Evolutionary conservation across 2,888 invertebrate species (phyloP).

Genomic region (Lasioglossum pauxillum): DNA sequence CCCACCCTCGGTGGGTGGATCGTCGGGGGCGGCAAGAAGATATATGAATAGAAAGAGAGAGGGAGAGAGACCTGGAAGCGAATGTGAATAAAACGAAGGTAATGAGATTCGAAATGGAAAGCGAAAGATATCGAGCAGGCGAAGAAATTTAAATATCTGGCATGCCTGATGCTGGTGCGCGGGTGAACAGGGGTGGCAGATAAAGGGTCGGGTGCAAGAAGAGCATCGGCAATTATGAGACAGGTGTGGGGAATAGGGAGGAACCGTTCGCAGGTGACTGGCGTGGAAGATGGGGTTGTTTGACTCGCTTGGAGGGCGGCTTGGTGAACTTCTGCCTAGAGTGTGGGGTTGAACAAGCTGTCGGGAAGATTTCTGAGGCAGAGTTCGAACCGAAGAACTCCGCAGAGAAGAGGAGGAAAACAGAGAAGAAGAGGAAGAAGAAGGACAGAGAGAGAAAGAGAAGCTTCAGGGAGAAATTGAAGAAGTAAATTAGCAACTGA

Average conservation of each 20-base stretch:
- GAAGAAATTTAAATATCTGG: slow-evolving; percentile 13
- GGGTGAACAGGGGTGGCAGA: not conserved
- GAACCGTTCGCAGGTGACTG: slow-evolving; percentile 7
- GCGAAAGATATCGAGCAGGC: slow-evolving; percentile 5
- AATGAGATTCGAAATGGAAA: slow-evolving; percentile 15
- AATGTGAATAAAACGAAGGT: not conserved
- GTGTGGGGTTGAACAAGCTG: not conserved
- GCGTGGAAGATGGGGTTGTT: slow-evolving; percentile 7
- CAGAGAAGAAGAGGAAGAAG: not conserved
- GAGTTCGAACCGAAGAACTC: not conserved
- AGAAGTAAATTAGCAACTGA: slow-evolving; percentile 3
- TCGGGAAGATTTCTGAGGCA: not conserved
- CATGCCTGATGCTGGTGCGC: not conserved
- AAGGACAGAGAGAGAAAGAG: not conserved
- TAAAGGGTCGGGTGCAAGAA: not conserved
- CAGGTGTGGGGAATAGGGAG: slow-evolving; percentile 2
- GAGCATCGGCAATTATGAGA: slow-evolving; percentile 6
- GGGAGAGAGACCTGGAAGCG: not conserved
- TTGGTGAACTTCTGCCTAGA: not conserved
- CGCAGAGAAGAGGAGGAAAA: not conserved
- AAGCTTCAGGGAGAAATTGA: not conserved
- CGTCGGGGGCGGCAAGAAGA: not conserved
- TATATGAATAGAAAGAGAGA: not conserved
- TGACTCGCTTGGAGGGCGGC: not conserved
- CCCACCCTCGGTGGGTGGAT: not conserved